Conservation (phyloP, 1,140 invertebrate species). For the Magallana ariakensis region DNA sequence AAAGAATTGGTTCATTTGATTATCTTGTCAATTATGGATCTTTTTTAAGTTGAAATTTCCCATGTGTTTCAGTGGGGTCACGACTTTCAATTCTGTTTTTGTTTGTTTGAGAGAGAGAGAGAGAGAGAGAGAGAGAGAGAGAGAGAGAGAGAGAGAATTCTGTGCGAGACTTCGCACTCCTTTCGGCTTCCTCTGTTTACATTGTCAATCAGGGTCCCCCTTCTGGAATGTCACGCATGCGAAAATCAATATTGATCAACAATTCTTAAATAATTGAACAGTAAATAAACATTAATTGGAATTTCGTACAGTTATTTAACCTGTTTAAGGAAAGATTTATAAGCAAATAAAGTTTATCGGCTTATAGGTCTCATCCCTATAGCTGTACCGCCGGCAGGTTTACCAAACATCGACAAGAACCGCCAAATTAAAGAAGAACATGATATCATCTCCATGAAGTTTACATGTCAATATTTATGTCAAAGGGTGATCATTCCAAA, state of each 20-base stretch:
- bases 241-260: constrained; percentile 21
- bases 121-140: too few species aligned
- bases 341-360: constrained; percentile 26
- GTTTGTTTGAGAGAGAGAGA: neutral
- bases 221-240: neutral
- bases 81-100: neutral
- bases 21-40: neutral
- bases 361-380: neutral
- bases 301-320: constrained; percentile 10
- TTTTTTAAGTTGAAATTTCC: neutral
- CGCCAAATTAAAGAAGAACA: neutral
- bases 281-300: constrained; percentile 37
- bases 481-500: too few species aligned
- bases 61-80: neutral
- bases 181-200: too few species aligned
- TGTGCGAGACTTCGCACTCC: too few species aligned
- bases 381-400: neutral
- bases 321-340: constrained; percentile 4
- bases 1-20: neutral
- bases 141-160: too few species aligned
- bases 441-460: neutral
- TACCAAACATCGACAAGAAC: neutral
- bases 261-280: constrained; percentile 33
- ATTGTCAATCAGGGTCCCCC: neutral
- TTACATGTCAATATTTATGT: neutral